Evolutionary conservation across 2,888 invertebrate genomes (phyloP).

Genomic region (Ischnus inquisitorius): DNA sequence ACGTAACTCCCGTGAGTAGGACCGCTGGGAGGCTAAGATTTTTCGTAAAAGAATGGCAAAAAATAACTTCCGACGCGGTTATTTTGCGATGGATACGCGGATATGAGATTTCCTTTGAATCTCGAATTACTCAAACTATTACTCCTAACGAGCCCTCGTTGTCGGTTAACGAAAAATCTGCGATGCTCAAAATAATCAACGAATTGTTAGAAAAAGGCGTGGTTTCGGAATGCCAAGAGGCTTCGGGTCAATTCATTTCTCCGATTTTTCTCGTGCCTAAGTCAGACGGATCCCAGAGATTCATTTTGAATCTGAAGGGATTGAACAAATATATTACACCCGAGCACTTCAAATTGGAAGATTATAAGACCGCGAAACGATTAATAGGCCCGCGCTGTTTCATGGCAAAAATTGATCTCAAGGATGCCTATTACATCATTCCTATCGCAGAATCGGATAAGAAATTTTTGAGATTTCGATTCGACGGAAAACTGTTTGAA

Average conservation of each 20-base stretch:
- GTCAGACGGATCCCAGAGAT: constrained; percentile 57
- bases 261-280: constrained; percentile 62
- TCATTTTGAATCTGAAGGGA: constrained; percentile 68
- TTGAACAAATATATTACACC: constrained; percentile 64
- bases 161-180: constrained; percentile 38
- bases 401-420: constrained; percentile 59
- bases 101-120: constrained; percentile 65
- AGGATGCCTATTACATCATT: constrained; percentile 63
- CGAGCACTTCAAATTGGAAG: constrained; percentile 69
- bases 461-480: constrained; percentile 61
- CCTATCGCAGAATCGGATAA: constrained; percentile 50
- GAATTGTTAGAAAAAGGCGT: constrained; percentile 41
- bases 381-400: constrained; percentile 47
- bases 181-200: constrained; percentile 27
- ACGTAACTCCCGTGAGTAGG: constrained; percentile 38
- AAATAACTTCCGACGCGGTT: constrained; percentile 50
- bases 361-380: constrained; percentile 49
- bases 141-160: constrained; percentile 44
- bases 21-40: constrained; percentile 69
- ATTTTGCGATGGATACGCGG: constrained; percentile 66
- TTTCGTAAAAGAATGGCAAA: constrained; percentile 56
- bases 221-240: constrained; percentile 22
- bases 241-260: constrained; percentile 55
- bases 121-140: constrained; percentile 43
- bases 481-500: constrained; percentile 51